These are phyloP conservation scores for Siniperca undulata DNA, from an alignment of 2,797 vertebrate species.

Conservation along the genomic window DNA sequence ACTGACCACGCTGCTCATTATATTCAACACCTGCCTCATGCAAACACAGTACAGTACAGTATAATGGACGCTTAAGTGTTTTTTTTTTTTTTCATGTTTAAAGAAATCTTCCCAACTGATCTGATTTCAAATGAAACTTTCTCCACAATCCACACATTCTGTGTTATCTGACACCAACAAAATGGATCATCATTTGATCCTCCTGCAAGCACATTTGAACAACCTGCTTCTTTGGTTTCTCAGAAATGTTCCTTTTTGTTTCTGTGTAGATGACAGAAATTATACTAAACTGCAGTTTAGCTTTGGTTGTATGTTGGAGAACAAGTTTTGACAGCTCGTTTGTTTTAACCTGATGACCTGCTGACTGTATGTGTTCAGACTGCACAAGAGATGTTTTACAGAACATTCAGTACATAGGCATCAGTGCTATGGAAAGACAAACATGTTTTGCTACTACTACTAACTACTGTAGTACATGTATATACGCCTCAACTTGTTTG, in stretches of 20 bases:
- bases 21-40: neutral
- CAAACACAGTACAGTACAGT: neutral
- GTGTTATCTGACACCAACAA: neutral
- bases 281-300: neutral
- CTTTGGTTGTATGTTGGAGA: neutral
- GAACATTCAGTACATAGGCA: neutral
- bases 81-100: neutral
- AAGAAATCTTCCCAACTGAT: neutral
- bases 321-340: neutral
- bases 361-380: neutral
- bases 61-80: neutral
- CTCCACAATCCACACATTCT: neutral
- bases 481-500: neutral
- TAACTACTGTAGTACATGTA: neutral
- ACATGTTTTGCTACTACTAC: conserved; percentile 18
- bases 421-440: neutral
- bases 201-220: neutral
- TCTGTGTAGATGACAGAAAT: neutral
- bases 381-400: neutral
- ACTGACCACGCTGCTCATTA: neutral
- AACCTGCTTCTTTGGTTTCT: neutral
- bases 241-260: too few species aligned
- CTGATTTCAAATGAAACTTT: neutral
- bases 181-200: neutral
- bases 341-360: neutral